Base-by-base conservation (phyloP, 2,888 invertebrate species). In the Cantharis rustica region DNA sequence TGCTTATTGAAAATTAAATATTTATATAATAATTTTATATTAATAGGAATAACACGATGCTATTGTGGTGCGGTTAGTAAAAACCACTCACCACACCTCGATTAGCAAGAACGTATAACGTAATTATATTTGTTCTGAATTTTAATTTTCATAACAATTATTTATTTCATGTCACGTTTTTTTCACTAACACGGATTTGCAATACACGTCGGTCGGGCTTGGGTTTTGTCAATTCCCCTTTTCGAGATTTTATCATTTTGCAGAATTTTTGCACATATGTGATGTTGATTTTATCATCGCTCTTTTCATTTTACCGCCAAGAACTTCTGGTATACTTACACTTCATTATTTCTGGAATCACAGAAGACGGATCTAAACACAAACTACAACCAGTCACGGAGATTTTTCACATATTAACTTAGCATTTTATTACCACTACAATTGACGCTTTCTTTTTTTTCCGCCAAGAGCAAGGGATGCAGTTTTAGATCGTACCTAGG, bases 31-130 rank as follows among this genome's bases (percentile, higher is more conserved):
- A 69, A 69, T 75, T 31, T 31, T 31, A 31, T 31, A 76, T 73
- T 73, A 76, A 76, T 76, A 76, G 73, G 72, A 66, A 68, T 72
- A 76, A 72, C 70, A 69, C 69, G 63, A 63, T 72, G 66, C 62
- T 73, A 70, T 73, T 76, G 73, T 76, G 73, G 73, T 73, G 73
- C 70, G 76, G 76, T 76, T 72, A 74, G 76, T 68, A 73, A 77
- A 76, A 77, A 74, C 73, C 73, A 71, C 26, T 62, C 26, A 63
- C 71, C 76, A 74, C 76, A 74, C 76, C 76, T 77, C 64, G 26
- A 62, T 76, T 73, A 72, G 17, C 62, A 66, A 71, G 74, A 77
- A 74, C 64, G 62, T 68, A 73, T 73, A 76, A 76, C 76, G 76
- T 73, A 76, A 76, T 76, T 76, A 76, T 72, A 61, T 73, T 27